Evolutionary conservation across 2,113 vertebrate genomes (phyloP).

Genomic region (Cathartes aura): DNA sequence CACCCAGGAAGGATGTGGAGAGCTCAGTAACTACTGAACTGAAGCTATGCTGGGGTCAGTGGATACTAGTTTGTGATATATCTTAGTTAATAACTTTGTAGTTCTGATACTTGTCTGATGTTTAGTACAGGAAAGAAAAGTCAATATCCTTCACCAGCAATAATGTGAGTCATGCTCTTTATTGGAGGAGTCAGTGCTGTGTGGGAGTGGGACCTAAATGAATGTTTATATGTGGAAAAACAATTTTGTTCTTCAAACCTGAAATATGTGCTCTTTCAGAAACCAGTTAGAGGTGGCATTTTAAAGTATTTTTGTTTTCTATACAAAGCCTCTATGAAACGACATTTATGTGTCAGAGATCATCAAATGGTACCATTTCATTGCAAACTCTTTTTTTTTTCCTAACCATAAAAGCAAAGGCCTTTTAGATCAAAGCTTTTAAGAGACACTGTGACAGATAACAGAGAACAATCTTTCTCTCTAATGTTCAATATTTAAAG

Average conservation of each 20-base stretch:
- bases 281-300: background rate
- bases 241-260: constrained; percentile 49
- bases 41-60: background rate
- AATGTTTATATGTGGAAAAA: constrained; percentile 44
- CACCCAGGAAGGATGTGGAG: background rate
- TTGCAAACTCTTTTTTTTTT: background rate
- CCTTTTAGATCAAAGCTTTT: constrained; percentile 50
- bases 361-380: constrained; percentile 31
- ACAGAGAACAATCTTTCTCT: background rate
- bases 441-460: background rate
- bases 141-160: constrained; percentile 23
- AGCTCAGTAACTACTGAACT: background rate
- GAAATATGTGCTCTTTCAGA: constrained; percentile 39
- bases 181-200: background rate
- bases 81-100: constrained; percentile 11
- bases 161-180: constrained; percentile 16
- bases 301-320: constrained; percentile 50
- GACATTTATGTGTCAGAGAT: constrained; percentile 41
- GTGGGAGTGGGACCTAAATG: constrained; percentile 27
- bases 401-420: constrained; percentile 28
- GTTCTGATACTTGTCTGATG: background rate
- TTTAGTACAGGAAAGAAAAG: constrained; percentile 22
- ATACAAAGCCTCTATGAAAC: background rate
- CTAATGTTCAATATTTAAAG: background rate
- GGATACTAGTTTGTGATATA: background rate